Conservation (phyloP, 2,113 vertebrate genomes). For the Collichthys lucidus region DNA sequence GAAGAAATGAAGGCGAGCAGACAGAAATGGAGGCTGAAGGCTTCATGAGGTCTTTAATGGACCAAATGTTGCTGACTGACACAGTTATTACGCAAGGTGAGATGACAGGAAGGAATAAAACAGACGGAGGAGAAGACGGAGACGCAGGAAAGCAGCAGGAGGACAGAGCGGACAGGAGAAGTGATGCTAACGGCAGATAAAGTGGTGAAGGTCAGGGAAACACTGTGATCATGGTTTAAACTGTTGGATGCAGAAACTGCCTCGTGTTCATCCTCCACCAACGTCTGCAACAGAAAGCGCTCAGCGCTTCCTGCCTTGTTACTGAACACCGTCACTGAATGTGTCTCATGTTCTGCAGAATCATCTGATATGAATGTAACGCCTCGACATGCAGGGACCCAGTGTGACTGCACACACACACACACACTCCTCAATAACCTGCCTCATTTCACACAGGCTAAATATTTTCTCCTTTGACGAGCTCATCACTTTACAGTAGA, state of each 20-base stretch:
- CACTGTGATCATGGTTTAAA: too few species aligned
- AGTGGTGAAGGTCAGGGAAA: too few species aligned
- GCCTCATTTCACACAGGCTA: slow-evolving; percentile 11
- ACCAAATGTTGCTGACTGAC: slow-evolving; percentile 33
- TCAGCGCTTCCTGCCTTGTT: too few species aligned
- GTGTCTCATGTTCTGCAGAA: background rate
- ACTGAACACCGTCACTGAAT: too few species aligned
- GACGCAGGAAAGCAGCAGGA: background rate
- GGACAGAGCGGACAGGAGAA: too few species aligned
- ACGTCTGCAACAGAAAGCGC: too few species aligned
- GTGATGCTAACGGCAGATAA: too few species aligned
- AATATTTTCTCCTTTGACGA: background rate
- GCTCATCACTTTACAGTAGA: background rate
- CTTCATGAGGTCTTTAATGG: slow-evolving; percentile 50
- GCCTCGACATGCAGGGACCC: too few species aligned
- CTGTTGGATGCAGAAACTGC: too few species aligned
- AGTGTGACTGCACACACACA: too few species aligned
- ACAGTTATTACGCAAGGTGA: slow-evolving; percentile 19
- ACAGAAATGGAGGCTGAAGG: slow-evolving; percentile 27
- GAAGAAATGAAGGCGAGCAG: background rate
- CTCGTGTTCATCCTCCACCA: too few species aligned
- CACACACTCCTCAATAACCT: background rate
- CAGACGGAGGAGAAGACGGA: background rate
- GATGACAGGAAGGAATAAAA: background rate
- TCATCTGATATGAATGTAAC: too few species aligned